These are phyloP conservation scores for Crax fasciolata DNA, from an alignment of 2,797 vertebrate genomes.

Conservation along the genomic window DNA sequence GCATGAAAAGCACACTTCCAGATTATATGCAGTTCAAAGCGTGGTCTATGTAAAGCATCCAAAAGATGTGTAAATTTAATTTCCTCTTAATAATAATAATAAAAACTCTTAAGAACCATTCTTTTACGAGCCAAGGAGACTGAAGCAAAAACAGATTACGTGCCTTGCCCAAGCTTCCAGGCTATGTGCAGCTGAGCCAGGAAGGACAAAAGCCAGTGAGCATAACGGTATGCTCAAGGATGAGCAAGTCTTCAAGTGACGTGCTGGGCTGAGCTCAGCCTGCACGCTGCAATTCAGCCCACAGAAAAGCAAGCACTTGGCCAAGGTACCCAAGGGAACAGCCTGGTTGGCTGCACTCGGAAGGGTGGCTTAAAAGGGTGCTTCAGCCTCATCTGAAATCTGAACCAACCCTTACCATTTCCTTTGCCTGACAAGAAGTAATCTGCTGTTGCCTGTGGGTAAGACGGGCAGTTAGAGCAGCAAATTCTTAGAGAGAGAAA, in stretches of 20 bases:
- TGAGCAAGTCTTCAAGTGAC: not conserved
- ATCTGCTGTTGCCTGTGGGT: not conserved
- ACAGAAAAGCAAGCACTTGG: not conserved
- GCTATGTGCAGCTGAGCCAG: not conserved
- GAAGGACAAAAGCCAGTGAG: not conserved
- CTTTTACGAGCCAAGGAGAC: not conserved
- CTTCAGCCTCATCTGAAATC: not conserved
- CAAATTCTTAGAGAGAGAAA: not conserved
- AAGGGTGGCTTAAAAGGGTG: not conserved
- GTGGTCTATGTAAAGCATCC: constrained; percentile 8
- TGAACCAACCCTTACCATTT: not conserved
- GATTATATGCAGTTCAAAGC: constrained; percentile 52
- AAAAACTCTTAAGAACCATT: not conserved
- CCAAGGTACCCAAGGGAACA: not conserved
- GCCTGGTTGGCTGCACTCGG: not conserved
- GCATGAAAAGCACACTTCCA: constrained; percentile 6
- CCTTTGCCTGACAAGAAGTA: not conserved
- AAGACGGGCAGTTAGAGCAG: not conserved
- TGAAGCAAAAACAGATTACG: not conserved
- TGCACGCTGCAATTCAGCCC: not conserved
- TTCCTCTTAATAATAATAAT: constrained; percentile 39
- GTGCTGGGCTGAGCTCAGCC: not conserved
- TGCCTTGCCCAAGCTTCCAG: not conserved
- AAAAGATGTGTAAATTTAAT: constrained; percentile 23
- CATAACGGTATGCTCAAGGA: not conserved